Evolutionary conservation across 2,797 vertebrate species (phyloP).

Genomic region (Odontamblyopus rebecca): DNA sequence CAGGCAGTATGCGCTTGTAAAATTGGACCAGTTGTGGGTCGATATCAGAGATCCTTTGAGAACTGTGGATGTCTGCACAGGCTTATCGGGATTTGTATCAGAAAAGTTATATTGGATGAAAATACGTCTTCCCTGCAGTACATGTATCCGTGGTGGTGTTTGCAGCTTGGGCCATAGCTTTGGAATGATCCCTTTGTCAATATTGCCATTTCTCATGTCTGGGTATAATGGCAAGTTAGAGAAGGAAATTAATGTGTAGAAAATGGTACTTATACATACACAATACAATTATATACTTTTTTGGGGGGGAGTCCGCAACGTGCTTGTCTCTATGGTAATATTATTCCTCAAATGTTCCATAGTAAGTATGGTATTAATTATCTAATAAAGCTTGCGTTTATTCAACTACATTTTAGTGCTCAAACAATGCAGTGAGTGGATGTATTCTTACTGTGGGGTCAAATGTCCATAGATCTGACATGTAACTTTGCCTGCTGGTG

Average conservation of each 20-base stretch:
- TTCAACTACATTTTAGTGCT: no score
- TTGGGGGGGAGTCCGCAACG: no score
- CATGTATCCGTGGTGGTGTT: not conserved
- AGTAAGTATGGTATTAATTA: no score
- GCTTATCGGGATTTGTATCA: conserved; percentile 6
- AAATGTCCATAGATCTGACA: no score
- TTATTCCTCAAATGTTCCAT: no score
- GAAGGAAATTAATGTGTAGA: not conserved
- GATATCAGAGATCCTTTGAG: conserved; percentile 22
- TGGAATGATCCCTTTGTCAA: not conserved
- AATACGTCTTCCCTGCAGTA: not conserved
- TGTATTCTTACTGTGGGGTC: no score
- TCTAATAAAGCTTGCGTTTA: no score
- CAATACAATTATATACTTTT: no score
- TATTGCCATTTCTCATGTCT: not conserved
- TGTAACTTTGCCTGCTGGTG: no score
- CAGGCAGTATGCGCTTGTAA: conserved; percentile 9
- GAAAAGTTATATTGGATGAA: conserved; percentile 8
- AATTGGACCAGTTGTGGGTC: conserved; percentile 9
- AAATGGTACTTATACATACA: not conserved
- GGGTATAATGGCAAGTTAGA: not conserved
- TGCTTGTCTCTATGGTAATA: no score
- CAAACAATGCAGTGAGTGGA: no score
- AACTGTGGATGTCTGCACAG: conserved; percentile 4
- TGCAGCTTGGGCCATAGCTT: not conserved